Conservation (phyloP, 2,888 invertebrate genomes). For the Eulithis prunata region DNA sequence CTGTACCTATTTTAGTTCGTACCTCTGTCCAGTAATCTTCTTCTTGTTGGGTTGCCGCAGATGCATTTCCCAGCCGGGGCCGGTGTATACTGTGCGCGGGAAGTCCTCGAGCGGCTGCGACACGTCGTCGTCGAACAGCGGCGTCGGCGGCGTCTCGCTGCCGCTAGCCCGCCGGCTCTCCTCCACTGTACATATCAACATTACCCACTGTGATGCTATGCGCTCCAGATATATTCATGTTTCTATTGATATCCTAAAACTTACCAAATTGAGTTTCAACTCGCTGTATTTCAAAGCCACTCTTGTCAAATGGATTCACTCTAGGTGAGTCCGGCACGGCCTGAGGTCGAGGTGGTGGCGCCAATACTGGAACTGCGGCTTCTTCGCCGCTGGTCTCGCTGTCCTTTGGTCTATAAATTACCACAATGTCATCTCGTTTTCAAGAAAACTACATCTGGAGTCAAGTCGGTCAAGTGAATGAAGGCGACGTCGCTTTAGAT, state of each 20-base stretch:
- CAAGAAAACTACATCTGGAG: too few species aligned
- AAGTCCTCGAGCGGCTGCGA: slow-evolving; percentile 96
- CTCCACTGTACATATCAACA: slow-evolving; percentile 35
- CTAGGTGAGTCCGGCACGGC: slow-evolving; percentile 84
- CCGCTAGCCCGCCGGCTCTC: slow-evolving; percentile 56
- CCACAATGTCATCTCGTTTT: neutral
- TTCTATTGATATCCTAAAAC: neutral
- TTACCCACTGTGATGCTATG: neutral
- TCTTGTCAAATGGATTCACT: slow-evolving; percentile 91
- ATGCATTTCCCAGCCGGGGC: slow-evolving; percentile 98
- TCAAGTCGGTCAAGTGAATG: too few species aligned
- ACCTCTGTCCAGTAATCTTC: slow-evolving; percentile 95
- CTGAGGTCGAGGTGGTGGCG: slow-evolving; percentile 87
- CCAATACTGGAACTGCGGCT: slow-evolving; percentile 87
- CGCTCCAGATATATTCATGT: too few species aligned
- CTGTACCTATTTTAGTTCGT: too few species aligned
- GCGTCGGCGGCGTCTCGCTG: slow-evolving; percentile 94
- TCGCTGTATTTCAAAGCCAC: slow-evolving; percentile 70
- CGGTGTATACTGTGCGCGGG: slow-evolving; percentile 90
- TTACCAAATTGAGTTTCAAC: slow-evolving; percentile 49
- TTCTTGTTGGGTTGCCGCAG: slow-evolving; percentile 98
- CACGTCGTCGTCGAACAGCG: slow-evolving; percentile 96
- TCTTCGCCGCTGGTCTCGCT: slow-evolving; percentile 55
- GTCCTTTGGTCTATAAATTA: slow-evolving; percentile 81
- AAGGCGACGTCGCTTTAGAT: too few species aligned